Base-by-base conservation (phyloP, 1,140 invertebrate species). In the Eriosoma lanigerum region DNA sequence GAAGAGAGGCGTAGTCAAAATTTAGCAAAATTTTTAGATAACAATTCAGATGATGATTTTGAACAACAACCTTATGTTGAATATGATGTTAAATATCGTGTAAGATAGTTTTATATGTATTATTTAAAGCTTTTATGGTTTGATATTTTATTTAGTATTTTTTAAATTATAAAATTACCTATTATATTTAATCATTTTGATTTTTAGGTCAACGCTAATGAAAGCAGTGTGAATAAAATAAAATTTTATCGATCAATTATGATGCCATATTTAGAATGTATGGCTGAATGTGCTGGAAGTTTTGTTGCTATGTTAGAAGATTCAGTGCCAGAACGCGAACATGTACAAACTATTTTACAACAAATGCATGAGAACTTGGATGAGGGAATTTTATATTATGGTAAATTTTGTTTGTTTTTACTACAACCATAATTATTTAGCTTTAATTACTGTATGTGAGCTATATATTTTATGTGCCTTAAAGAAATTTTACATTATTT, bases 201-300 rank as follows among this genome's bases (percentile, higher is more conserved):
- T 19, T 29, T 78, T 21, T 60, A 78, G 75, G 17, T 78, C 10
- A 78, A n/a, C 4, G 58, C 56, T 19, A n/a, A 78, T 62, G 10
- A 13, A 26, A n/a, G 29, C 4, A 78, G 75, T 48, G 44, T 78
- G 3, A 46, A 78, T 12, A 62, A 62, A 50, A 46, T 78, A 46
- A 62, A 78, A 9, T 62, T 46, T 46, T 60, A 58, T 78, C 32
- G 56, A 29, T 78, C 75, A 24, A 60, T 78, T 62, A 60, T 78
- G 38, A 78, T 78, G 75, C 75, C 75, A 78, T 78, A 58, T 15
- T 29, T 78, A 58, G 75, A 78, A 78, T 78, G 75, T 26, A 62
- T 78, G 75, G 75, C 75, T 13, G 75, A 78, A 78, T 48, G 75
- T 78, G 75, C 75, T 48, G 54, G 38, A 46, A 78, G 75, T 62